Conservation (phyloP, 2,797 vertebrate species). For the Hipposideros larvatus region DNA sequence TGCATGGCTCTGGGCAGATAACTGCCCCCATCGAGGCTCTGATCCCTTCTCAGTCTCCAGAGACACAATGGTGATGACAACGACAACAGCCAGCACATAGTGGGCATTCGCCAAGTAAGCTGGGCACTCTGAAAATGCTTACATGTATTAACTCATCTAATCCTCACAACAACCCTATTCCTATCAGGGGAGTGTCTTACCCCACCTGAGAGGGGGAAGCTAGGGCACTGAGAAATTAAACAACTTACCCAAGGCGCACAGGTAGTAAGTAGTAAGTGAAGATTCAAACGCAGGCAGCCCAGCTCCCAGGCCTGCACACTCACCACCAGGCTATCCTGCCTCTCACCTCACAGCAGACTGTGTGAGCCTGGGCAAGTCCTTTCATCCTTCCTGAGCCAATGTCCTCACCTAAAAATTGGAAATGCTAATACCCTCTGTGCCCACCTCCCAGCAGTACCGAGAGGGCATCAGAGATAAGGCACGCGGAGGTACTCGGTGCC, state of each 20-base stretch:
- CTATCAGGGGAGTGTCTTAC: neutral
- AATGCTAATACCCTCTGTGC: neutral
- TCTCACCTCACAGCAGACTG: neutral
- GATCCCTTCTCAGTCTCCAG: neutral
- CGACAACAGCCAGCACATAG: neutral
- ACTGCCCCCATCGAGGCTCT: neutral
- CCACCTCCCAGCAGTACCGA: neutral
- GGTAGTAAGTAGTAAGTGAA: neutral
- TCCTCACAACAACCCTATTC: neutral
- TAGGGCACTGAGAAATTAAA: neutral
- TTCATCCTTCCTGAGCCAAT: neutral
- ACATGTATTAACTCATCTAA: neutral
- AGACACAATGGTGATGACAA: neutral
- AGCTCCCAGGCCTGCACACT: neutral
- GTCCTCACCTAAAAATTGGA: neutral
- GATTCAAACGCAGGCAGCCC: neutral
- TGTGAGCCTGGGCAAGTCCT: neutral
- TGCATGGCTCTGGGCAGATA: neutral
- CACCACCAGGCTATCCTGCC: neutral
- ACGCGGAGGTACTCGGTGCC: rapidly evolving
- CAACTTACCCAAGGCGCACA: neutral
- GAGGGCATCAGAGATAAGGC: neutral
- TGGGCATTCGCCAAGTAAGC: neutral
- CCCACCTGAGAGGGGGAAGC: neutral
- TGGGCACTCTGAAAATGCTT: neutral